A percentile compares a stretch with the other conserved stretches of the same genome.
These are phyloP conservation scores for Odocoileus hemionus DNA, from an alignment of 2,113 vertebrate genomes.

Conservation along the genomic window DNA sequence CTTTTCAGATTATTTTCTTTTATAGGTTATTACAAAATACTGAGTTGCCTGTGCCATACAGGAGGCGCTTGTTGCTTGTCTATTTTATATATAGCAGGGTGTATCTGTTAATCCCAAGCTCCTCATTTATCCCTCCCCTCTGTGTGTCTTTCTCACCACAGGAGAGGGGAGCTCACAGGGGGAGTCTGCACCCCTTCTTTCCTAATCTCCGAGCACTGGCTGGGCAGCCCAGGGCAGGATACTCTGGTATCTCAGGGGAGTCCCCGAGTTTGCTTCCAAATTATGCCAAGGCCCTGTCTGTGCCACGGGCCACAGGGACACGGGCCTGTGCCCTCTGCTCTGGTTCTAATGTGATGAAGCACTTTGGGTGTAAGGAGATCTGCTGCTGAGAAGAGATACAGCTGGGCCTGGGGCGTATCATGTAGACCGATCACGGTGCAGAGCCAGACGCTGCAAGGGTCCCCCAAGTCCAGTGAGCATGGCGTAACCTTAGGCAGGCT, in stretches of 20 bases:
- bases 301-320: background rate
- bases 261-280: background rate
- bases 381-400: background rate
- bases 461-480: background rate
- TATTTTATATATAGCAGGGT: background rate
- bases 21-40: background rate
- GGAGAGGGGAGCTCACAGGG: background rate
- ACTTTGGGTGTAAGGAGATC: slow-evolving; percentile 56
- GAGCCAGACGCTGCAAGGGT: background rate
- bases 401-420: background rate
- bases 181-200: background rate
- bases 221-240: background rate
- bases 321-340: background rate
- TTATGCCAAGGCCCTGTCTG: background rate
- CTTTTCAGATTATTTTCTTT: background rate
- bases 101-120: background rate
- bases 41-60: background rate
- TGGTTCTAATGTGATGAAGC: slow-evolving; percentile 4
- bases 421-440: background rate
- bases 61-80: background rate
- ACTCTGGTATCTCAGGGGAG: background rate
- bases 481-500: background rate
- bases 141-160: background rate
- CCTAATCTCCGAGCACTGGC: background rate
- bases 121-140: background rate